These are phyloP conservation scores for Hipposideros armiger DNA, from an alignment of 2,113 vertebrate genomes.

Conservation along the genomic window DNA sequence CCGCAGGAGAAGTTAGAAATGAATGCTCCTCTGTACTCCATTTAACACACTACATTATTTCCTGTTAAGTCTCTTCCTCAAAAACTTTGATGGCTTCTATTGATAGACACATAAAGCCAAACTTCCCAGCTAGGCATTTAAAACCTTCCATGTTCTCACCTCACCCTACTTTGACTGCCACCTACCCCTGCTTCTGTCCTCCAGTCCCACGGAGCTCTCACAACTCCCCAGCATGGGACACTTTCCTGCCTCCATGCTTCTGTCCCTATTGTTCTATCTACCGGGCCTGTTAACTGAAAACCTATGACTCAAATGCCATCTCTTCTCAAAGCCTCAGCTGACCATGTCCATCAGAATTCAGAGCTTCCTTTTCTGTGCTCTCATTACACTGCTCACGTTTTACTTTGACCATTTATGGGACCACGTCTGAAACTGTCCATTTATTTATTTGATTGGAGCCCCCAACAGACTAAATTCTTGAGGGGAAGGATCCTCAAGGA, in stretches of 20 bases:
- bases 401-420: not conserved
- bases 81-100: not conserved
- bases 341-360: not conserved
- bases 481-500: not conserved
- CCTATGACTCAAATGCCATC: not conserved
- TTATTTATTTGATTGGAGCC: not conserved
- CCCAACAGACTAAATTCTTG: not conserved
- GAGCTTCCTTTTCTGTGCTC: not conserved
- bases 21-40: not conserved
- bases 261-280: not conserved
- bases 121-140: not conserved
- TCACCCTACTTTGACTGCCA: not conserved
- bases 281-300: not conserved
- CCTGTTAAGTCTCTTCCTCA: not conserved
- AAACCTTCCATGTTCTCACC: not conserved
- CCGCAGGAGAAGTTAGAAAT: not conserved
- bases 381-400: not conserved
- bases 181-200: fast-evolving
- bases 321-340: not conserved
- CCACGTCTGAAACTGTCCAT: not conserved
- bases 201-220: fast-evolving
- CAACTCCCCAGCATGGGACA: fast-evolving
- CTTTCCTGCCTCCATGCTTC: not conserved
- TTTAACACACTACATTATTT: not conserved
- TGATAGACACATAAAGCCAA: not conserved